Percentiles rank a stretch among this genome's conserved stretches.
These are phyloP conservation scores for Odontophorus gujanensis DNA, from an alignment of 2,113 vertebrate species.

Conservation along the genomic window DNA sequence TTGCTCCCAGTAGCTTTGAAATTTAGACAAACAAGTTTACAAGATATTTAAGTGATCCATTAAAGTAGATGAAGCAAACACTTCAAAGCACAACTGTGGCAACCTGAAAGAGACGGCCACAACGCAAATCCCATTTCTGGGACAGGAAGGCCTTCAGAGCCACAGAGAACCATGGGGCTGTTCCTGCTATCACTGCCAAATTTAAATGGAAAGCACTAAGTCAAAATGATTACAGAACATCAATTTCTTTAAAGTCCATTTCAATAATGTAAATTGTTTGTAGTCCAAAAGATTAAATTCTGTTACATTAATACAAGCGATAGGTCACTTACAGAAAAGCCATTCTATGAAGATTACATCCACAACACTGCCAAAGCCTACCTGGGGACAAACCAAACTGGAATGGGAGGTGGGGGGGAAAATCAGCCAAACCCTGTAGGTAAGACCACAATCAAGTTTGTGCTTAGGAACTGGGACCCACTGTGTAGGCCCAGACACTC, in stretches of 20 bases:
- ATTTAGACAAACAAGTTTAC: background rate
- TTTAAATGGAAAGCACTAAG: background rate
- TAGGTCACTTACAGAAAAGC: background rate
- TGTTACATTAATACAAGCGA: background rate
- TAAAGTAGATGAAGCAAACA: background rate
- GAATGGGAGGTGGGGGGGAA: background rate
- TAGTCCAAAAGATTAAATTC: background rate
- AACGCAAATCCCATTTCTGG: background rate
- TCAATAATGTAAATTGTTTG: rapidly evolving
- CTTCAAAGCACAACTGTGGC: background rate
- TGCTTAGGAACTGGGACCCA: background rate
- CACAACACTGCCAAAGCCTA: background rate
- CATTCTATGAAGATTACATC: background rate
- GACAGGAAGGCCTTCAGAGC: background rate
- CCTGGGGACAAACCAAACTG: background rate
- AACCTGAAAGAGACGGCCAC: background rate
- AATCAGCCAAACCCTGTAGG: background rate
- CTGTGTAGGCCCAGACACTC: background rate
- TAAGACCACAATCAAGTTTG: background rate
- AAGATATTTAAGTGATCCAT: background rate
- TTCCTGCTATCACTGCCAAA: background rate
- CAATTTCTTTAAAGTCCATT: background rate
- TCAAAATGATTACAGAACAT: background rate
- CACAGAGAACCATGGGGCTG: background rate
- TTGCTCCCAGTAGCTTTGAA: background rate